Conservation (phyloP, 2,797 vertebrate genomes). For the Pangasius macronema region DNA sequence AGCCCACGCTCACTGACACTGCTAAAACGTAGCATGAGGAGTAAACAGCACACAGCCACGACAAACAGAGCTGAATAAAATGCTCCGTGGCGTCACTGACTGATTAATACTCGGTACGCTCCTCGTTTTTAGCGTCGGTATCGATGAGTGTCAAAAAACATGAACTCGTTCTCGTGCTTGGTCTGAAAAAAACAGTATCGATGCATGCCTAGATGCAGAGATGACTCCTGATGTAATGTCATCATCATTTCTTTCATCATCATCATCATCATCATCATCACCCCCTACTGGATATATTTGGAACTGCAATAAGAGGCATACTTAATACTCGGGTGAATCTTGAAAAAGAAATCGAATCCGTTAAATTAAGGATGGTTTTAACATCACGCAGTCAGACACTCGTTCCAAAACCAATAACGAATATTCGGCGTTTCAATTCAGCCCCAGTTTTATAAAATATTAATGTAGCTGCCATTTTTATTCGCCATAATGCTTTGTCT, state of each 20-base stretch:
- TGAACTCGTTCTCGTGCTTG: no score
- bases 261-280: neutral
- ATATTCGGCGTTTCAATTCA: neutral
- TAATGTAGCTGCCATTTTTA: slow-evolving; percentile 20
- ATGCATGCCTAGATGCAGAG: neutral
- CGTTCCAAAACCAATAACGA: neutral
- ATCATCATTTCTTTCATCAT: neutral
- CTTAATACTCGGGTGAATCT: neutral
- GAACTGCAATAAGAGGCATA: neutral
- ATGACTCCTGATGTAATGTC: neutral
- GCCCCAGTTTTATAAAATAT: neutral
- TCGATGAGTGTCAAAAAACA: neutral
- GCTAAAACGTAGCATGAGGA: neutral
- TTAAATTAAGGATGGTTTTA: neutral
- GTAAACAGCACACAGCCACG: neutral
- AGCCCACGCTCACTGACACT: no score
- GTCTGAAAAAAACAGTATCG: neutral
- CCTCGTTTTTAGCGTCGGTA: neutral
- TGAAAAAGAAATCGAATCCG: no score
- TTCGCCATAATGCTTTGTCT: neutral
- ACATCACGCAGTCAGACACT: neutral
- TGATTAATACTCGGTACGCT: neutral
- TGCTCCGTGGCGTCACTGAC: neutral
- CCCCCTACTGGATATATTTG: neutral
- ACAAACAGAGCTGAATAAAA: no score